Percentiles rank a stretch among this genome's conserved stretches.
These are phyloP conservation scores for Sterna hirundo DNA, from an alignment of 2,113 vertebrate genomes.

Conservation along the genomic window DNA sequence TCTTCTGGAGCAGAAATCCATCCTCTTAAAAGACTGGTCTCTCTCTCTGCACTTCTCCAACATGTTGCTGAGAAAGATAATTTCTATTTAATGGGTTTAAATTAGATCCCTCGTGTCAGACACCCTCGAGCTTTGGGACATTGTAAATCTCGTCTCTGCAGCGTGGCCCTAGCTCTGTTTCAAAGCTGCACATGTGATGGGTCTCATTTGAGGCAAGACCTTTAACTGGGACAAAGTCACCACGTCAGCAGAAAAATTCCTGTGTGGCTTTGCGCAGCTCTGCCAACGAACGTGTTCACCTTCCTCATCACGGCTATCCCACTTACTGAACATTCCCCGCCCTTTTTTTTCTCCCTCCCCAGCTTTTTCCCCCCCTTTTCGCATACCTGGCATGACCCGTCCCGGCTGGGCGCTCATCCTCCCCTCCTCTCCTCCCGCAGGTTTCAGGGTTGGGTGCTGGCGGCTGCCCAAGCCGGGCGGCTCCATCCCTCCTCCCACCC, in stretches of 20 bases:
- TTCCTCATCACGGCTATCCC: neutral
- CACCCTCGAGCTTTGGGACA: neutral
- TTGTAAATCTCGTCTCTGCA: neutral
- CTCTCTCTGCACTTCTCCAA: neutral
- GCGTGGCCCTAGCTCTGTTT: neutral
- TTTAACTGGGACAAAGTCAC: neutral
- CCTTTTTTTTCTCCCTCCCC: neutral
- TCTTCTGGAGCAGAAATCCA: neutral
- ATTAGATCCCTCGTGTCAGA: conserved; percentile 4
- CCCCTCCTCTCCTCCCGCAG: neutral
- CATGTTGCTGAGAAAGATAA: conserved; percentile 8
- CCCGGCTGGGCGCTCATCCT: neutral
- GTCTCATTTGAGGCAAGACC: neutral
- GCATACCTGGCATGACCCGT: neutral
- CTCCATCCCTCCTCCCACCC: neutral
- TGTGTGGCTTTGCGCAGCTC: neutral
- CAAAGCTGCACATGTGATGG: neutral
- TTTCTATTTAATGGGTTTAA: conserved; percentile 45
- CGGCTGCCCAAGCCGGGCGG: neutral
- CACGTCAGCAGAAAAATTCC: neutral
- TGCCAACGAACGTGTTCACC: neutral
- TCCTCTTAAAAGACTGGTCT: neutral
- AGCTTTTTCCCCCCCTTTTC: neutral
- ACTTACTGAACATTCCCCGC: neutral
- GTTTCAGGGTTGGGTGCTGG: conserved; percentile 51